A percentile compares a stretch with the other conserved stretches of the same genome.
These are phyloP conservation scores for Nasonia oneida DNA, from an alignment of 2,888 invertebrate genomes.

Conservation along the genomic window DNA sequence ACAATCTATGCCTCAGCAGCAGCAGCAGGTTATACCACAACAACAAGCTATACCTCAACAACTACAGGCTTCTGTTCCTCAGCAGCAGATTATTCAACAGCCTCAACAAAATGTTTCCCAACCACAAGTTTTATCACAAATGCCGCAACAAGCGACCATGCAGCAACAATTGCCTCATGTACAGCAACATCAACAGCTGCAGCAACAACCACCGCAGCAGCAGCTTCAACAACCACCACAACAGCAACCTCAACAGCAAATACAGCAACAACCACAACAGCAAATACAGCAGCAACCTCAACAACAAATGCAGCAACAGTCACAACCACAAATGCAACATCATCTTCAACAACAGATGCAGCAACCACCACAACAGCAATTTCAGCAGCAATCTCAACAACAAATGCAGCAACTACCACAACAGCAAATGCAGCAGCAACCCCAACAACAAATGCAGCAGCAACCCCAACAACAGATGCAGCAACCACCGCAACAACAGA, in stretches of 20 bases:
- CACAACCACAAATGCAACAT: neutral
- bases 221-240: neutral
- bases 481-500: conserved; percentile 53
- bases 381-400: conserved; percentile 22
- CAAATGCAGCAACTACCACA: conserved; percentile 15
- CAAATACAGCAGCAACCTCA: neutral
- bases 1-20: conserved; percentile 28
- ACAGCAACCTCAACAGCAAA: conserved; percentile 30
- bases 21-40: conserved; percentile 35
- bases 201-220: neutral
- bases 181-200: conserved; percentile 23
- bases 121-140: conserved; percentile 32
- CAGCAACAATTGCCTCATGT: neutral
- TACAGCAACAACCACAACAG: neutral
- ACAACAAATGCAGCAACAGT: conserved; percentile 56
- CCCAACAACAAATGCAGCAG: conserved; percentile 54
- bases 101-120: conserved; percentile 59
- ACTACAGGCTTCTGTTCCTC: conserved; percentile 34
- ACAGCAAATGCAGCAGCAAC: neutral
- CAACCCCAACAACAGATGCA: conserved; percentile 54
- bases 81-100: conserved; percentile 60
- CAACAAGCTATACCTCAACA: conserved; percentile 49
- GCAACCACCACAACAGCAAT: conserved; percentile 45
- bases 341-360: conserved; percentile 38
- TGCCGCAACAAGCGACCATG: neutral